Conservation (phyloP, 64 coral and sea anemone genomes). For the Orbicella faveolata region DNA sequence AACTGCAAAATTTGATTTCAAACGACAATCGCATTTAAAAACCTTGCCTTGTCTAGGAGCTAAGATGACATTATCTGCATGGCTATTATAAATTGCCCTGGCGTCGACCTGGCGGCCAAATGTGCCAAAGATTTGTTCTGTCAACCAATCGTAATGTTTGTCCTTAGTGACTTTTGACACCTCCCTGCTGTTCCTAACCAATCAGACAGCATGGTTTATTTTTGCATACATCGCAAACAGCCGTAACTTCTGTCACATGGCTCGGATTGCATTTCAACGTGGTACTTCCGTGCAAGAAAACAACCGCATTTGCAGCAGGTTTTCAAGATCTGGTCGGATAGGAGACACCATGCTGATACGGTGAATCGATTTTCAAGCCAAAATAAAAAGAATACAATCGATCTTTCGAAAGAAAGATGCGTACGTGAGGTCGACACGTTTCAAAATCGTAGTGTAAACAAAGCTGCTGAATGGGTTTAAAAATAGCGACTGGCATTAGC, state of each 20-base stretch:
- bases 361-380: neutral
- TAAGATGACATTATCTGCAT: neutral
- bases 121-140: slow-evolving; percentile 8
- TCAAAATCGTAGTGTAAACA: slow-evolving; percentile 7
- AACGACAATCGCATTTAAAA: neutral
- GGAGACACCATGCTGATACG: neutral
- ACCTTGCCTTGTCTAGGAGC: neutral
- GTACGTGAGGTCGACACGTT: slow-evolving; percentile 1
- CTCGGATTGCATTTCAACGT: slow-evolving; percentile 11
- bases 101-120: slow-evolving; percentile 10
- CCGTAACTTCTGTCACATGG: slow-evolving; percentile 31
- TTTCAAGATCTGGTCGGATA: slow-evolving; percentile 9
- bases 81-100: neutral
- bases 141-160: slow-evolving; percentile 9
- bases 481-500: slow-evolving; percentile 17
- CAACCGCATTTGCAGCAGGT: neutral
- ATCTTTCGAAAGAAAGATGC: neutral
- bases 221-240: neutral
- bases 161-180: neutral
- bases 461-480: slow-evolving; percentile 44
- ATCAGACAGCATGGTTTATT: neutral
- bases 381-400: neutral
- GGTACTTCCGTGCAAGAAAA: slow-evolving; percentile 7
- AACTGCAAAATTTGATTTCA: slow-evolving; percentile 21
- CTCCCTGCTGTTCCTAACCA: neutral